Evolutionary conservation across 2,797 vertebrate genomes (phyloP), one percentile per base, ranked within the genome.

Genomic region (Cuniculus paca): DNA sequence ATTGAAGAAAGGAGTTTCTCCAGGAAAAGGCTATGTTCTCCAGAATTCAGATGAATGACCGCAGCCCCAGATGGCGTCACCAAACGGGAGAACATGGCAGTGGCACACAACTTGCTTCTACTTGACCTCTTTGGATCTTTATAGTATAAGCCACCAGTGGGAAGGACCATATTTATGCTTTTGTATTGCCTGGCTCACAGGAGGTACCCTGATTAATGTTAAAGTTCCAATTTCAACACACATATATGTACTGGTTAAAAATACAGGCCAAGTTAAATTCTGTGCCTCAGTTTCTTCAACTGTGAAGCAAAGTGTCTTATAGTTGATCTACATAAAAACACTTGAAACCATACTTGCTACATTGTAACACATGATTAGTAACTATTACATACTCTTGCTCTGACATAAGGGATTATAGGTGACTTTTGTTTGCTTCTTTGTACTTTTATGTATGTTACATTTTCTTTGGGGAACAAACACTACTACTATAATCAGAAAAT

Each of bases 11-110:
- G 99, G 99, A 60, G 99, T 99, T 94, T 99, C 99, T 28, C 91
- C 54, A 61, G 99, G 99, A 93, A 99, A 99, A 97, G 99, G 99
- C 94, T 99, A 98, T 0, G 31, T 98, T 83, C 97, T 99, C 9
- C 97, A 20, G 2, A 96, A 97, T 3, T 6, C 87, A 2, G 34
- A n/a, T 0, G 63, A 86, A n/a, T 95, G 95, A 98, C 1, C 77
- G 52, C 91, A 78, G 65, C 68, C 58, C 5, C 4, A 79, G 58
- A 26, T 34, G 70, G 61, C 52, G 28, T 83, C 74, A 92, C 85
- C 56, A 65, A 89, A 91, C 24, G 50, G 58, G 50, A 89, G 42
- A 90, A 3, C 9, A 28, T 70, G 39, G 39, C 36, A 12, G 6
- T 42, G n/a, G 36, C 63, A 48, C 60, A 88, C 31, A 8, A 87